phyloP scores from a whole-genome alignment of 2,113 vertebrate genomes.

The Poeciliopsis retropinna region DNA sequence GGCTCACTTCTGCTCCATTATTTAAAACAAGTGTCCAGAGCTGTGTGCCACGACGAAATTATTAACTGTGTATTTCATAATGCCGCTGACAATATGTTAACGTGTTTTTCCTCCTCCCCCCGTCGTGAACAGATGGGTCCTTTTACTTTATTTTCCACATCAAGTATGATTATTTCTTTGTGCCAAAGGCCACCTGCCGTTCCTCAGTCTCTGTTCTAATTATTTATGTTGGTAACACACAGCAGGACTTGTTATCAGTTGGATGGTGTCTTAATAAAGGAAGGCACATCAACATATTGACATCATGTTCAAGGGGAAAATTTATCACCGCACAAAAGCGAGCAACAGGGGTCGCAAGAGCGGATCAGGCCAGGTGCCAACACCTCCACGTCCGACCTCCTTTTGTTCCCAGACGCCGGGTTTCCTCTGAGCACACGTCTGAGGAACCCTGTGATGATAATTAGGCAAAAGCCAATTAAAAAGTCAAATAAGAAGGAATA shows the following conservation, averaged over 20 bases:
- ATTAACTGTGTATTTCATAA: conserved; percentile 99
- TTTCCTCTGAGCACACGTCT: conserved; percentile 78
- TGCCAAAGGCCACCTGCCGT: conserved; percentile 99
- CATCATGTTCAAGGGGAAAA: conserved; percentile 96
- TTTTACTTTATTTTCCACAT: conserved; percentile 99
- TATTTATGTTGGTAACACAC: conserved; percentile 99
- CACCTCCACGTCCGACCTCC: conserved; percentile 81
- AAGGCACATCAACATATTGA: conserved; percentile 99
- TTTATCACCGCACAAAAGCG: conserved; percentile 78
- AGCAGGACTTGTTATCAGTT: conserved; percentile 99
- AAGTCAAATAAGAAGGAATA: conserved; percentile 96
- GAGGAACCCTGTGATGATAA: conserved; percentile 88
- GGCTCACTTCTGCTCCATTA: conserved; percentile 71
- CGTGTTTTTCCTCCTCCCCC: conserved; percentile 90
- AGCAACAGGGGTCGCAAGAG: conserved; percentile 56
- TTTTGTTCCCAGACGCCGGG: conserved; percentile 83
- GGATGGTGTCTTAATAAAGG: conserved; percentile 99
- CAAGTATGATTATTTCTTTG: conserved; percentile 99
- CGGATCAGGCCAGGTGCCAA: conserved; percentile 85
- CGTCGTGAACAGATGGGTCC: conserved; percentile 99
- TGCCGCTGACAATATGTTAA: conserved; percentile 99
- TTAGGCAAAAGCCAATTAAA: conserved; percentile 95
- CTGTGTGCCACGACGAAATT: conserved; percentile 93
- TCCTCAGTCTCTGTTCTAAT: conserved; percentile 97
- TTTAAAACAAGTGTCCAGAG: conserved; percentile 85